These are phyloP conservation scores for Agelaius phoeniceus DNA, from an alignment of 2,113 vertebrate species.

Conservation along the genomic window DNA sequence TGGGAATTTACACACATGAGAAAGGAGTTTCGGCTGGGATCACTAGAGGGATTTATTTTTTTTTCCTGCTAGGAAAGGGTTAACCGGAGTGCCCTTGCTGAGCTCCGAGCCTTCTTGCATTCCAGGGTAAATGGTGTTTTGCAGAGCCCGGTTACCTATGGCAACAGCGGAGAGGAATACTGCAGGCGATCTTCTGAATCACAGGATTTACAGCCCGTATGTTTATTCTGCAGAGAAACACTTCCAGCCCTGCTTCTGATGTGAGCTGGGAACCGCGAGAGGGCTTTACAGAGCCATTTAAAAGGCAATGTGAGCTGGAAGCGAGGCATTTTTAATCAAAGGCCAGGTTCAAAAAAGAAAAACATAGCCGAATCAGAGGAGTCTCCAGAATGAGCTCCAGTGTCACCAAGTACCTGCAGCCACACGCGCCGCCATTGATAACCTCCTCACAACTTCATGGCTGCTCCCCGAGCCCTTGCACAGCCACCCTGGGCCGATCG, in stretches of 20 bases:
- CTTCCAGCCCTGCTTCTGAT: slow-evolving; percentile 52
- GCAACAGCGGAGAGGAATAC: slow-evolving; percentile 78
- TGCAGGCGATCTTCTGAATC: slow-evolving; percentile 76
- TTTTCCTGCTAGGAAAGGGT: slow-evolving; percentile 63
- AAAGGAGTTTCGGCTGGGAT: background rate
- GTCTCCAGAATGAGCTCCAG: background rate
- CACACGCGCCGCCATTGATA: background rate
- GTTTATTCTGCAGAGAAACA: slow-evolving; percentile 72
- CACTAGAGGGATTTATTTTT: background rate
- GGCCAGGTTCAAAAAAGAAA: slow-evolving; percentile 23
- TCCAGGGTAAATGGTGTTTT: slow-evolving; percentile 84
- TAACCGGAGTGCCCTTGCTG: slow-evolving; percentile 75
- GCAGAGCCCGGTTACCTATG: slow-evolving; percentile 79
- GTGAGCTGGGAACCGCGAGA: slow-evolving; percentile 50
- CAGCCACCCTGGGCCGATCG: background rate
- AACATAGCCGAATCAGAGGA: background rate
- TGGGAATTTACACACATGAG: background rate
- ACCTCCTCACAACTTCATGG: background rate
- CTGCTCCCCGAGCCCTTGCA: background rate
- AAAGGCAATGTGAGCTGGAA: slow-evolving; percentile 48
- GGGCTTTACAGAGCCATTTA: slow-evolving; percentile 55
- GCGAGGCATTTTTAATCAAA: slow-evolving; percentile 60
- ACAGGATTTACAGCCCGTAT: slow-evolving; percentile 73
- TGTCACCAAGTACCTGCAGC: background rate
- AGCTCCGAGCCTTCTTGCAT: slow-evolving; percentile 76